phyloP scores from a whole-genome alignment of 2,888 invertebrate genomes.

The Galerucella calmariensis region DNA sequence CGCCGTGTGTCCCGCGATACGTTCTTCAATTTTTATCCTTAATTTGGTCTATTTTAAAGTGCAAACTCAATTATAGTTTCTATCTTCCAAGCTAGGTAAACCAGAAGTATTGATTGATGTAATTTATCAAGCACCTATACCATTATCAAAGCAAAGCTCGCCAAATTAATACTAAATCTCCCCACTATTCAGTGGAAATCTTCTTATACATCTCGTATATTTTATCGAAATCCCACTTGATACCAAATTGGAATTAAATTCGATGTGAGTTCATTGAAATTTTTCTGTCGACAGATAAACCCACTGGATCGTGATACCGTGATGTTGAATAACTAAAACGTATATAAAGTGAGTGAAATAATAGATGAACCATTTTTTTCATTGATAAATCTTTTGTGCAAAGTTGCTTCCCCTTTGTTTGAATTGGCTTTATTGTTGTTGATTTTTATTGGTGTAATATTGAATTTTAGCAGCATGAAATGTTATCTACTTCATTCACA shows the following conservation, averaged over 20 bases:
- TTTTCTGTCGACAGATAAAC: not conserved
- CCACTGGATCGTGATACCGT: not conserved
- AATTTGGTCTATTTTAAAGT: too few species aligned
- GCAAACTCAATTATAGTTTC: too few species aligned
- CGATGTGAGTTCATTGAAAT: slow-evolving; percentile 3
- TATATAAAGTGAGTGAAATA: not conserved
- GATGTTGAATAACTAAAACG: not conserved
- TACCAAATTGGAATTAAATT: not conserved
- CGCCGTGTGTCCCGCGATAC: too few species aligned
- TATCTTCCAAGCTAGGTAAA: too few species aligned
- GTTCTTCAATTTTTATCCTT: too few species aligned
- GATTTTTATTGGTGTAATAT: too few species aligned
- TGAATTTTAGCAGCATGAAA: too few species aligned
- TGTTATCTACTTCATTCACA: too few species aligned
- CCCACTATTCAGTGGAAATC: not conserved
- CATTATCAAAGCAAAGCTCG: not conserved
- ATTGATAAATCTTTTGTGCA: not conserved
- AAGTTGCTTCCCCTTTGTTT: not conserved
- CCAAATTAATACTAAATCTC: not conserved
- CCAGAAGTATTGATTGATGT: not conserved
- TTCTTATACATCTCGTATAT: not conserved
- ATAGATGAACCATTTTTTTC: not conserved
- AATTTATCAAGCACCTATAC: not conserved
- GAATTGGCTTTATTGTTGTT: too few species aligned
- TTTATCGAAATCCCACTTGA: not conserved